These are phyloP conservation scores for Electrona antarctica DNA, from an alignment of 2,113 vertebrate genomes.

Conservation along the genomic window DNA sequence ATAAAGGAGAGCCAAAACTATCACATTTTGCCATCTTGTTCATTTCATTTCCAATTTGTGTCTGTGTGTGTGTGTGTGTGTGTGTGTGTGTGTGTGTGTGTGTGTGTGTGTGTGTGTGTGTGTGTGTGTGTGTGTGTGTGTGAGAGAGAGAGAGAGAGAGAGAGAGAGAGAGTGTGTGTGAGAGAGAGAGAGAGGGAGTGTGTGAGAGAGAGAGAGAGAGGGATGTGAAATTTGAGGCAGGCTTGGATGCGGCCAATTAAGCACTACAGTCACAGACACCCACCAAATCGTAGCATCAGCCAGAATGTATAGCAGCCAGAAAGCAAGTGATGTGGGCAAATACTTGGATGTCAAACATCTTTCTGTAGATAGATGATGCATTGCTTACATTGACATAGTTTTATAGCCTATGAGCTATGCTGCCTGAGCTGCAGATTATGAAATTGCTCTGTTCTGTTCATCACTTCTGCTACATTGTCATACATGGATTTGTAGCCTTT, in stretches of 20 bases:
- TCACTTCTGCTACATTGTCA: no score
- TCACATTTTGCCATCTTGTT: constrained; percentile 33
- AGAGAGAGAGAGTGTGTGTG: constrained; percentile 16
- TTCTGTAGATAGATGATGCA: no score
- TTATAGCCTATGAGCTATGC: no score
- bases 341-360: no score
- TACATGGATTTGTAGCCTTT: no score
- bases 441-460: no score
- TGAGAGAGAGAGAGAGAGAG: no score
- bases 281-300: constrained; percentile 31
- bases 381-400: no score
- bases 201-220: constrained; percentile 57
- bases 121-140: neutral
- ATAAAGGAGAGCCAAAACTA: constrained; percentile 22
- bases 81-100: constrained; percentile 1
- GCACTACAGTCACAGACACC: constrained; percentile 44
- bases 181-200: constrained; percentile 65
- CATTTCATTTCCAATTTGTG: constrained; percentile 39
- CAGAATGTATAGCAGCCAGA: constrained; percentile 1
- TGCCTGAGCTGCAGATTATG: no score
- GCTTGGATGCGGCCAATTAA: constrained; percentile 52
- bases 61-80: constrained; percentile 13
- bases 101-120: constrained; percentile 20
- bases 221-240: constrained; percentile 37
- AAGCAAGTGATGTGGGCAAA: no score